Conservation (phyloP, 2,113 vertebrate species). For the Petromus typicus region DNA sequence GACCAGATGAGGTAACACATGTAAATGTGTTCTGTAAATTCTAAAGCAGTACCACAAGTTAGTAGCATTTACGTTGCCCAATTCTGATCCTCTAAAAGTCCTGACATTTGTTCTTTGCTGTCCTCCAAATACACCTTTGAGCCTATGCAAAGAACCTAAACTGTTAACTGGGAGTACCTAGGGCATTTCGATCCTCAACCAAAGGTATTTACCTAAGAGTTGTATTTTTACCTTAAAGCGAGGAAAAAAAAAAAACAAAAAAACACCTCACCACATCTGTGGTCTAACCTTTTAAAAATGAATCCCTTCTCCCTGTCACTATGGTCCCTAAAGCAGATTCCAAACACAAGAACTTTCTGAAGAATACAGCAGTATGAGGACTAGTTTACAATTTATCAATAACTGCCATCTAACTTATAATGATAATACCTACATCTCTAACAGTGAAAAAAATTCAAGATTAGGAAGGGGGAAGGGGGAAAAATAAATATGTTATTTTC, state of each 20-base stretch:
- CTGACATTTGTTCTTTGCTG: not conserved
- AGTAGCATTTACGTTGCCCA: not conserved
- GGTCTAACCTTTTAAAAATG: not conserved
- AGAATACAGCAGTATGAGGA: conserved; percentile 8
- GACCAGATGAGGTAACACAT: not conserved
- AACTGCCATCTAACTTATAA: not conserved
- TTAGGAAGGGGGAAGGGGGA: not conserved
- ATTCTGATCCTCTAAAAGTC: not conserved
- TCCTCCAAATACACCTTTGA: not conserved
- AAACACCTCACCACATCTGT: no score
- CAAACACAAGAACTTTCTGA: conserved; percentile 22
- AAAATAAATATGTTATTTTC: not conserved
- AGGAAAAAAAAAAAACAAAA: no score
- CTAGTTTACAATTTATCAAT: not conserved
- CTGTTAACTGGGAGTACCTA: not conserved
- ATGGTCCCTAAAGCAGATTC: not conserved
- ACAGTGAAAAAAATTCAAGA: not conserved
- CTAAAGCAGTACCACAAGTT: not conserved
- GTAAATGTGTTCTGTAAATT: not conserved
- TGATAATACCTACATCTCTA: not conserved
- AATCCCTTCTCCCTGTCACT: not conserved
- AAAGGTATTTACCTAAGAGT: not conserved
- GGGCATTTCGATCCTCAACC: not conserved
- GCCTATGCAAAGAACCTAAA: not conserved
- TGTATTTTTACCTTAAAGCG: not conserved